These are phyloP conservation scores for Phrynocephalus guinanensis DNA, from an alignment of 2,797 vertebrate genomes.

Conservation along the genomic window DNA sequence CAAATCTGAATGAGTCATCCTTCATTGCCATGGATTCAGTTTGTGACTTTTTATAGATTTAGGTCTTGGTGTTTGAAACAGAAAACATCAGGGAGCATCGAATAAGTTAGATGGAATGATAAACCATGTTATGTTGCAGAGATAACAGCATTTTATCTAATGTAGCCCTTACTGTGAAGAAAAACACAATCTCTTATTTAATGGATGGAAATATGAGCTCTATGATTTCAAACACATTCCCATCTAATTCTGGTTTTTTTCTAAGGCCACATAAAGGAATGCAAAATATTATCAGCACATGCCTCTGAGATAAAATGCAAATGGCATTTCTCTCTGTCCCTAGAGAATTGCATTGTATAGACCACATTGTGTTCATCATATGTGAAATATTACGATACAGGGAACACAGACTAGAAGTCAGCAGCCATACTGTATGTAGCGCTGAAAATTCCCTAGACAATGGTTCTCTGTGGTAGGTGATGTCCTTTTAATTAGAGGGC, in stretches of 20 bases:
- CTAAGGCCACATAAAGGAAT: neutral
- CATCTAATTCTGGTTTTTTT: slow-evolving; percentile 10
- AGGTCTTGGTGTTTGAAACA: neutral
- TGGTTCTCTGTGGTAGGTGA: neutral
- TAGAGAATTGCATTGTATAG: neutral
- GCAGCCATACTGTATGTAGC: neutral
- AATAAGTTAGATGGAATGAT: neutral
- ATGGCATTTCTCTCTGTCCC: neutral
- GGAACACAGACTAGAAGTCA: too few relatives aligned
- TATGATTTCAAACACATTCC: slow-evolving; percentile 5
- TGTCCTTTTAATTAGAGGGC: neutral
- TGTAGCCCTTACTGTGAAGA: neutral
- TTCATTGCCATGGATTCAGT: neutral
- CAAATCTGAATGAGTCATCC: slow-evolving; percentile 17
- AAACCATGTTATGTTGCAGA: neutral
- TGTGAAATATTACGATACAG: neutral
- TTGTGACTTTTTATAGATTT: neutral
- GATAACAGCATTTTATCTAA: neutral
- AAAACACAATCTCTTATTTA: neutral
- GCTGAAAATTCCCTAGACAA: too few relatives aligned
- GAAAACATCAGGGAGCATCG: slow-evolving; percentile 11
- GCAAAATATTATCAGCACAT: neutral
- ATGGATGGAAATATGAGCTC: neutral
- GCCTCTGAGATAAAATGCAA: neutral
- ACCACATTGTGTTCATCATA: neutral